A percentile compares a stretch with the other conserved stretches of the same genome.
Conservation (phyloP, 2,113 vertebrate species). For the Scalopus aquaticus region DNA sequence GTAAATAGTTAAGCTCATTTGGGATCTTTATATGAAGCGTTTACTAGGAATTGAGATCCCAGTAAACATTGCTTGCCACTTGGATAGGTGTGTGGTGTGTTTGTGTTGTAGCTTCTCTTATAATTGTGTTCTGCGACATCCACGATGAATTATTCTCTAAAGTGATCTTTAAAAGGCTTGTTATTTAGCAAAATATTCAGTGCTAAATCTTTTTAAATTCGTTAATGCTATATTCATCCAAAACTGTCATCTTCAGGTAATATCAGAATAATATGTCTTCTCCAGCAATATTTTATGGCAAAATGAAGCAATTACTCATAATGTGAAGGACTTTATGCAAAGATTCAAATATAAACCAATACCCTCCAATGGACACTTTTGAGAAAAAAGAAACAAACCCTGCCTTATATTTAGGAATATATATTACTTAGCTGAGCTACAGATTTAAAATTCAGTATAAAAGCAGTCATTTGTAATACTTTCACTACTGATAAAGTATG, state of each 20-base stretch:
- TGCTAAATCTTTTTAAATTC: slow-evolving; percentile 37
- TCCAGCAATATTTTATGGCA: not conserved
- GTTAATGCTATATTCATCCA: not conserved
- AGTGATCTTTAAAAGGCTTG: not conserved
- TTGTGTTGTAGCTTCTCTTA: not conserved
- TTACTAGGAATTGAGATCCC: not conserved
- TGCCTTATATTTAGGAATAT: not conserved
- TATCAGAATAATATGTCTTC: not conserved
- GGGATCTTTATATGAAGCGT: not conserved
- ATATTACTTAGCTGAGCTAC: not conserved
- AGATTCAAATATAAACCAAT: not conserved
- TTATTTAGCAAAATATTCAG: slow-evolving; percentile 3
- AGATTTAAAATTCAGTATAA: slow-evolving; percentile 9
- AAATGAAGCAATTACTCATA: not conserved
- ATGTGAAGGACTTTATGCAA: not conserved
- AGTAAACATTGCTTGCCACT: not conserved
- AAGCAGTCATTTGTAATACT: not conserved
- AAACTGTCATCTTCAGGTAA: not conserved
- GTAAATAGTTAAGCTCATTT: not conserved
- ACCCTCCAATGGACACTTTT: not conserved
- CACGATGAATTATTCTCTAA: not conserved
- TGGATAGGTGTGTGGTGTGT: not conserved
- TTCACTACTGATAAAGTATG: not conserved
- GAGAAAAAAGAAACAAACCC: not conserved
- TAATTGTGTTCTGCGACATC: not conserved